These are phyloP conservation scores for Pollachius pollachius DNA, from an alignment of 2,113 vertebrate species.

Conservation along the genomic window DNA sequence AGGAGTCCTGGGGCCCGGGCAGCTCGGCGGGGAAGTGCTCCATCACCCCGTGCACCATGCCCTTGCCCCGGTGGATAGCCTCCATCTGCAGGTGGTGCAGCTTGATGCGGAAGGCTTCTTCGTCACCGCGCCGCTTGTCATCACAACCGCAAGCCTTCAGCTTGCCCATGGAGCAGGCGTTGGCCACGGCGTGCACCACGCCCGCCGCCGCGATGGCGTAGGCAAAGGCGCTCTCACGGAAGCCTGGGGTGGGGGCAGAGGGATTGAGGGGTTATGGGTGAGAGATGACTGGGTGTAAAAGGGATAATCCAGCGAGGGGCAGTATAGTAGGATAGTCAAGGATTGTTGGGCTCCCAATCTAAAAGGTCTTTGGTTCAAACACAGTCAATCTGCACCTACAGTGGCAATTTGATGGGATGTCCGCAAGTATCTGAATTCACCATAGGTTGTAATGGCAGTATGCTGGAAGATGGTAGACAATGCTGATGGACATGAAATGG, in stretches of 20 bases:
- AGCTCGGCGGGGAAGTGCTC: conserved; percentile 85
- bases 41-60: conserved; percentile 94
- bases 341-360: too few relatives aligned
- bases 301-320: background rate
- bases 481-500: too few relatives aligned
- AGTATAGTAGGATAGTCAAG: too few relatives aligned
- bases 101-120: conserved; percentile 92
- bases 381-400: too few relatives aligned
- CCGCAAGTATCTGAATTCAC: too few relatives aligned
- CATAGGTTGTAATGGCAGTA: too few relatives aligned
- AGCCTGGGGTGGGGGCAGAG: conserved; percentile 73
- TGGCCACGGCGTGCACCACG: conserved; percentile 93
- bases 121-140: conserved; percentile 87
- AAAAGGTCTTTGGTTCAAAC: too few relatives aligned
- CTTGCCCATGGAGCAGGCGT: conserved; percentile 94
- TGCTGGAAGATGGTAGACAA: too few relatives aligned
- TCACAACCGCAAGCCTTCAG: conserved; percentile 92
- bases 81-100: conserved; percentile 92
- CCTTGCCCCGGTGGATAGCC: conserved; percentile 92
- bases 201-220: conserved; percentile 93
- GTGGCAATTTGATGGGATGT: too few relatives aligned
- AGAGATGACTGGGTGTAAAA: background rate
- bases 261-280: background rate
- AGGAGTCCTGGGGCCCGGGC: conserved; percentile 90
- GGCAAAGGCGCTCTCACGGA: conserved; percentile 93